These are phyloP conservation scores for Clinocottus analis DNA, from an alignment of 2,113 vertebrate genomes.

Conservation along the genomic window DNA sequence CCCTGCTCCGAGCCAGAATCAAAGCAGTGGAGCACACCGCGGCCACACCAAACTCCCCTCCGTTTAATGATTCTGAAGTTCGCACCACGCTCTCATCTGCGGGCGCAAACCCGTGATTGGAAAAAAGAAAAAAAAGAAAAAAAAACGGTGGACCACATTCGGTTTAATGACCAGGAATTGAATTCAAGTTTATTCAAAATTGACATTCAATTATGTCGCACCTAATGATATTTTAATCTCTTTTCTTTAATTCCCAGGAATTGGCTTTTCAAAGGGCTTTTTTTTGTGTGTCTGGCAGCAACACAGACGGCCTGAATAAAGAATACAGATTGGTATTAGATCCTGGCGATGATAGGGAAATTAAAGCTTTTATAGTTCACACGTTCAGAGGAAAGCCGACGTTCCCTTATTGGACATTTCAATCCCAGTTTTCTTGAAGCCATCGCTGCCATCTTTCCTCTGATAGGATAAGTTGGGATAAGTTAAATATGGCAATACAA, in stretches of 20 bases:
- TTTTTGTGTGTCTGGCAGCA: constrained; percentile 94
- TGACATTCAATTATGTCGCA: constrained; percentile 99
- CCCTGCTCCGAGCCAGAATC: constrained; percentile 92
- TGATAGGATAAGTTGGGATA: constrained; percentile 88
- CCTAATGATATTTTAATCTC: constrained; percentile 99
- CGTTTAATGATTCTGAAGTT: constrained; percentile 98
- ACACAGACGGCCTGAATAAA: constrained; percentile 91
- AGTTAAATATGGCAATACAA: constrained; percentile 88
- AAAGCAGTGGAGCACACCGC: constrained; percentile 90
- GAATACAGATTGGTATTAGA: constrained; percentile 95
- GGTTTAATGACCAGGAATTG: constrained; percentile 98
- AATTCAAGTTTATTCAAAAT: constrained; percentile 99
- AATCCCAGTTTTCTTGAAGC: constrained; percentile 87
- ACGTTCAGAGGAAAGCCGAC: constrained; percentile 87
- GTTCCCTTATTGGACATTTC: constrained; percentile 89
- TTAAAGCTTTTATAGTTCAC: constrained; percentile 94
- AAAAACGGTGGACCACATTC: constrained; percentile 89
- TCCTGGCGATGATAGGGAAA: constrained; percentile 92
- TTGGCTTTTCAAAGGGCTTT: constrained; percentile 95
- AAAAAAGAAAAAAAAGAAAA: too few relatives aligned
- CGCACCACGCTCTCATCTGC: constrained; percentile 92
- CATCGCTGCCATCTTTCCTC: constrained; percentile 84
- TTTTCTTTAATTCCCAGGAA: constrained; percentile 96
- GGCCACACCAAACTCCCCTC: constrained; percentile 96
- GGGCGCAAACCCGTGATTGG: constrained; percentile 89